Evolutionary conservation across 2,113 vertebrate genomes (phyloP).

Genomic region (human): GRCh38 chr2:151017001-151017500

Average conservation of each 20-base stretch:
- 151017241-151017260: not conserved
- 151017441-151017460: too few relatives aligned
- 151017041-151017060: not conserved
- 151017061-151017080: not conserved
- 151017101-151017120: not conserved
- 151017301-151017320: not conserved
- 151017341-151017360: not conserved
- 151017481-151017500: too few relatives aligned
- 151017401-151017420: too few relatives aligned
- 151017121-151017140: not conserved
- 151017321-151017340: not conserved
- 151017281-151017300: not conserved
- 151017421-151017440: too few relatives aligned
- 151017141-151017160: not conserved
- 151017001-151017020: not conserved
- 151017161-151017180: not conserved
- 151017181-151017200: not conserved
- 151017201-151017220: not conserved
- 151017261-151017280: not conserved
- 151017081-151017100: not conserved
- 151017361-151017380: too few relatives aligned
- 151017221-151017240: not conserved
- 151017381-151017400: too few relatives aligned
- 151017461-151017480: too few relatives aligned
- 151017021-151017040: not conserved